Evolutionary conservation across 2,888 invertebrate species (phyloP).

Genomic region (Amphimallon solstitiale): DNA sequence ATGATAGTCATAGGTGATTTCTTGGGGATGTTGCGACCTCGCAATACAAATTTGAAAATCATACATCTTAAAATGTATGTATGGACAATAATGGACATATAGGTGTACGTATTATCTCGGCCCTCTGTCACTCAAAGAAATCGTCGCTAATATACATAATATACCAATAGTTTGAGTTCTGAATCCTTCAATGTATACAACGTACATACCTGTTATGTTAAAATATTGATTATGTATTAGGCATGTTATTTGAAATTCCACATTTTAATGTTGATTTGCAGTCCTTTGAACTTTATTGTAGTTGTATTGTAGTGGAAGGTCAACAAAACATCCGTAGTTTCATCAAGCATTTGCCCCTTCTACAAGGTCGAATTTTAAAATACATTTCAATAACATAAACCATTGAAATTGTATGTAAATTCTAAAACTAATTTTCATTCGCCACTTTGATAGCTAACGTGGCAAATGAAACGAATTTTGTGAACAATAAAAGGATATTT

Average conservation of each 20-base stretch:
- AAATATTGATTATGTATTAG: not conserved
- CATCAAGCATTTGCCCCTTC: not conserved
- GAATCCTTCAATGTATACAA: no score
- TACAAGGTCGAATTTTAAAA: not conserved
- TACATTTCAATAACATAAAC: slow-evolving; percentile 2
- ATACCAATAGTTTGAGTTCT: no score
- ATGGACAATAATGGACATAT: no score
- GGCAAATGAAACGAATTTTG: not conserved
- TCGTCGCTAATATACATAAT: no score
- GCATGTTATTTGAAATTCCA: not conserved
- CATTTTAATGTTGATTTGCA: not conserved
- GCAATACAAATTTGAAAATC: no score
- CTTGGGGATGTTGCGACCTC: no score
- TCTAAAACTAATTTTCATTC: not conserved
- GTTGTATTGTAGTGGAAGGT: not conserved
- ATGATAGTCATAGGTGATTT: no score
- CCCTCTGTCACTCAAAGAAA: no score
- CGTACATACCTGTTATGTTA: no score
- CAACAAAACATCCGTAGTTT: slow-evolving; percentile 1
- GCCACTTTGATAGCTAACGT: no score
- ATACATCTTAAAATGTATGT: no score
- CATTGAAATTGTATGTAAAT: slow-evolving; percentile 9
- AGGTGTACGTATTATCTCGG: no score
- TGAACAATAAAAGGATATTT: not conserved
- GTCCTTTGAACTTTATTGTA: slow-evolving; percentile 15